Evolutionary conservation across 2,888 invertebrate species (phyloP), one percentile per base, ranked within the genome.

Genomic region (Ormyrus labotus): DNA sequence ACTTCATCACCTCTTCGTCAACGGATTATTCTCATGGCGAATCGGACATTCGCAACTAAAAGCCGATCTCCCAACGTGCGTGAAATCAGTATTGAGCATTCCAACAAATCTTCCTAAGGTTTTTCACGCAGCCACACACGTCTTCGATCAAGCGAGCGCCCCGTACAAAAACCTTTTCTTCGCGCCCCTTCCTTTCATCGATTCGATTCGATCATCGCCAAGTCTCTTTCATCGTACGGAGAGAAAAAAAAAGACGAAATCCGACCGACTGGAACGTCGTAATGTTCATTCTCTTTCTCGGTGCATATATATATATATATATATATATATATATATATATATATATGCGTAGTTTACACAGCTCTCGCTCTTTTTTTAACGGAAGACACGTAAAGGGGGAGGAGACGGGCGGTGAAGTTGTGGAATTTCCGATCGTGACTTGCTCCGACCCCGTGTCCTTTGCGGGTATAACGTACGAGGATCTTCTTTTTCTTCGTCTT

Each of bases 141-240:
- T 19, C 19, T 19, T 57, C 55, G 69, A 69, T 69, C 47, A 50
- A 9, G 19, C 19, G 19, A 19, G 19, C 19, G 19, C 19, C 19
- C 19, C 19, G 1, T 19, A 19, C 19, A 19, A 19, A 19, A 19
- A 19, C 50, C 45, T 5, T 13, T 60, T 50, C 60, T 58, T 61
- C 11, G 7, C 71, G 51, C 19, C 51, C 50, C 45, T 53, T 64
- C 78, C 51, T 55, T 79, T 73, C 72, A 73, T 2, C 64, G 74
- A 74, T 74, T 79, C 79, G 74, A 69, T 69, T 74, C 79, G 79
- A 79, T 79, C 69, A 45, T 79, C 69, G 53, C 67, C 34, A 13
- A 19, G 19, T 19, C 19, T 19, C 19, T 19, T 19, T 19, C 19
- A 19, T 19, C 19, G 19, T 1, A 1, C 19, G 19, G 19, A 19